Base-by-base conservation (phyloP, 2,888 invertebrate genomes). In the Oligia strigilis region DNA sequence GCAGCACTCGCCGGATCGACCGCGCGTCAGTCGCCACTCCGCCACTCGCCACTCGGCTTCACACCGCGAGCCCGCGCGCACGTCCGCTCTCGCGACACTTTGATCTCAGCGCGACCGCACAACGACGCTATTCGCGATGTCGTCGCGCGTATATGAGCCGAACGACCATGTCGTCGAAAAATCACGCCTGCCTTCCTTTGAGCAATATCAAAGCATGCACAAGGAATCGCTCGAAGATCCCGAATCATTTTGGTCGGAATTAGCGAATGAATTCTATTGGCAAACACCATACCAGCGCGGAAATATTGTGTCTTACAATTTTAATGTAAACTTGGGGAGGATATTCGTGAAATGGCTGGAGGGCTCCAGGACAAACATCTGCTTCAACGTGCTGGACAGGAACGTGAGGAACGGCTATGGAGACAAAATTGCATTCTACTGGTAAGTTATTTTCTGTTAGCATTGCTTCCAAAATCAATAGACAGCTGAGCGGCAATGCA, bases 321-420 rank as follows among this genome's bases (percentile, higher is more conserved):
- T 99, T 94, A 98, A 99, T 95, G 95, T 98, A 72, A 97, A 97
- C 86, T 98, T 99, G 94, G 99, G 99, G 73, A 98, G 98, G 19
- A 98, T 99, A 90, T 98, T 97, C 90, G 98, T 99, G 70, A 99
- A 99, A 95, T 99, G 99, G 99, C 98, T 99, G 98, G 98, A 99
- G 91, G 99, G 99, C 17, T 99, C 99, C 8, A 98, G 98, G 62
- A 99, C 99, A 65, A 99, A 99, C 95, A 98, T 99, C 86, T 99
- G 99, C 94, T 99, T 99, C 96, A 99, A 99, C 97, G 97, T 99
- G 75, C 97, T 99, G 89, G 99, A 99, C 96, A 98, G 99, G 85
- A 99, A 99, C 95, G 98, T 99, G 77, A 98, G 98, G 91, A 98
- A 98, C 89, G 99, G 99, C 29, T 96, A 98, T 84, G 99, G 99